phyloP scores from a whole-genome alignment of 2,888 invertebrate genomes.

The Agapostemon virescens region DNA sequence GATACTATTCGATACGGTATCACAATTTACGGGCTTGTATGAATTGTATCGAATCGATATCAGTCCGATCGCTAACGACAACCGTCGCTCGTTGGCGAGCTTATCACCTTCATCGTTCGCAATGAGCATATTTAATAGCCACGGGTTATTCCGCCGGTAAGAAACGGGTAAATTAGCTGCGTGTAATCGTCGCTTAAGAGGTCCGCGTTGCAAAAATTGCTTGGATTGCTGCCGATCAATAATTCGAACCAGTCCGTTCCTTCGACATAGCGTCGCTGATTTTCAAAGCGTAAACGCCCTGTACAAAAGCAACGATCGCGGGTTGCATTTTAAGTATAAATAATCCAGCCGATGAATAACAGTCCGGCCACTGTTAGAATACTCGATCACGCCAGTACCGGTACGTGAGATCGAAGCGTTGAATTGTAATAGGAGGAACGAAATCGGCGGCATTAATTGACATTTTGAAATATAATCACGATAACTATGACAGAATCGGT shows the following conservation, averaged over 20 bases:
- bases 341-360: conserved; percentile 31
- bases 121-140: not conserved
- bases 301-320: conserved; percentile 26
- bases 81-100: not conserved
- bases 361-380: conserved; percentile 48
- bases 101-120: not conserved
- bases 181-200: conserved; percentile 5
- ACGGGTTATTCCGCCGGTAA: not conserved
- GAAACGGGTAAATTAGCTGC: not conserved
- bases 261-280: conserved; percentile 5
- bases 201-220: not conserved
- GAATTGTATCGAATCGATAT: too few relatives aligned
- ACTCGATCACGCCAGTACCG: conserved; percentile 34
- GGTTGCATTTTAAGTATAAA: conserved; percentile 55
- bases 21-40: too few relatives aligned
- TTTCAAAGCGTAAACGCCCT: conserved; percentile 21
- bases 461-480: conserved; percentile 10
- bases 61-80: too few relatives aligned
- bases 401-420: conserved; percentile 30
- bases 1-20: too few relatives aligned
- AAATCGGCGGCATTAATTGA: not conserved
- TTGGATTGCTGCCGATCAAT: conserved; percentile 2
- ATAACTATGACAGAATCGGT: not conserved
- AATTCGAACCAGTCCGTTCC: not conserved
- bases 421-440: not conserved